Evolutionary conservation across 2,797 vertebrate species (phyloP), one percentile per base, ranked within the genome.

Genomic region (Coregonus suidteri): DNA sequence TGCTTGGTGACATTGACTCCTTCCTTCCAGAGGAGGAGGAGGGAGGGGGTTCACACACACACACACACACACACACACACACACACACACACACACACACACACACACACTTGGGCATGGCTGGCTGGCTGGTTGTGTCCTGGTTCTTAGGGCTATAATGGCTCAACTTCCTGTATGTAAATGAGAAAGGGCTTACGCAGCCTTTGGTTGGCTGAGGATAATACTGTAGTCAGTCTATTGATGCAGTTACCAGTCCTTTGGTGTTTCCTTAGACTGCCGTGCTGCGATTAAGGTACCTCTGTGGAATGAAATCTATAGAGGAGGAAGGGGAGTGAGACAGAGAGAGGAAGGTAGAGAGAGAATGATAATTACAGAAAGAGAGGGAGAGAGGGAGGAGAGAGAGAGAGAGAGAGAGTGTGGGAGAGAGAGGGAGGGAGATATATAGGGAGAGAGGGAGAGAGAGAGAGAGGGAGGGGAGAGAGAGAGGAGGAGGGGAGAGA

Each of bases 1-100:
- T 84, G 81, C 53, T 77, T 71, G 67, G 75, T 89, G 89, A 91
- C 89, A 87, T 88, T 85, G 87, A 80, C 83, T 87, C 82, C 75
- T 73, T 81, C 75, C 81, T 41, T 41, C 7, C 37, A 84, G 81
- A 77, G 53, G 51, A 30, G 30, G 79, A 3, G n/a, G 37, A 41
- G 37, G 80, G 73, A 79, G 78, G 81, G 77, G 35, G 65, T 31
- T 73, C 73, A 9, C 37, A 41, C 37, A 0, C 37, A 6, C 37
- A 1, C 37, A 37, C 37, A 0, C 37, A 37, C 37, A 0, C 37
- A 37, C 37, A 0, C 37, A 37, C 37, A 0, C 37, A 37, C 37
- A 1, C 37, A 37, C 37, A 37, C 37, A 37, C 37, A 37, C 6
- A 37, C 37, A 37, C 37, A 37, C 37, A 7, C 37, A 37, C 35